Base-by-base conservation (phyloP, 1,140 invertebrate species). In the Pseudoatta argentina region DNA sequence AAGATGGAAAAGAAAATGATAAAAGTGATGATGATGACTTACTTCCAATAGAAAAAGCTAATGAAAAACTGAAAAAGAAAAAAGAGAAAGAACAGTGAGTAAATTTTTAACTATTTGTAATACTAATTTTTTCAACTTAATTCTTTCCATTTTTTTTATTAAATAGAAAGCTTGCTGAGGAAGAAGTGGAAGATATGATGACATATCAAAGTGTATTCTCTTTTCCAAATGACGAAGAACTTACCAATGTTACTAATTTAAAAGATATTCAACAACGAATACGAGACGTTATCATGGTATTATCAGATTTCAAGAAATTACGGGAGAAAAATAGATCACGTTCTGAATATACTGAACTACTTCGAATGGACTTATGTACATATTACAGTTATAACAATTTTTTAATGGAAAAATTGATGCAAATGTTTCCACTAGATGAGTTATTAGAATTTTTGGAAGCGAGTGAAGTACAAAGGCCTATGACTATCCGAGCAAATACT, bases 351-450 rank as follows among this genome's bases (percentile, higher is more conserved):
- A 94, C 98, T 1, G 96, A 97, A 1, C 95, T 98, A 10, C 95
- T 99, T 27, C 96, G 96, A 69, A 96, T 96, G 88, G 99, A 99
- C 96, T 95, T 99, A 16, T 99, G 98, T 92, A 96, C 96, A n/a
- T 99, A 99, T 94, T 99, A 99, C 95, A 98, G 98, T 92, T 99
- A 99, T 92, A 99, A 99, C 96, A 97, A 98, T 85, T 99, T 98
- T 94, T 95, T 99, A 14, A 99, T 99, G 98, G 97, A 98, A 89
- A 97, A 97, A 94, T 95, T 99, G 7, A 98, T 99, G 97, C 97
- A 99, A 92, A 96, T 99, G 85, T 99, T 99, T 94, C 97, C 98
- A 12, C 94, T 98, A 0, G 96, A 96, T 85, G 98, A 99, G 94
- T 95, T 99, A 27, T 96, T 99, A 88, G 99, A 99, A 93, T 99